These are phyloP conservation scores for Drosophila subsilvestris DNA, from an alignment of 2,888 invertebrate genomes.

Conservation along the genomic window DNA sequence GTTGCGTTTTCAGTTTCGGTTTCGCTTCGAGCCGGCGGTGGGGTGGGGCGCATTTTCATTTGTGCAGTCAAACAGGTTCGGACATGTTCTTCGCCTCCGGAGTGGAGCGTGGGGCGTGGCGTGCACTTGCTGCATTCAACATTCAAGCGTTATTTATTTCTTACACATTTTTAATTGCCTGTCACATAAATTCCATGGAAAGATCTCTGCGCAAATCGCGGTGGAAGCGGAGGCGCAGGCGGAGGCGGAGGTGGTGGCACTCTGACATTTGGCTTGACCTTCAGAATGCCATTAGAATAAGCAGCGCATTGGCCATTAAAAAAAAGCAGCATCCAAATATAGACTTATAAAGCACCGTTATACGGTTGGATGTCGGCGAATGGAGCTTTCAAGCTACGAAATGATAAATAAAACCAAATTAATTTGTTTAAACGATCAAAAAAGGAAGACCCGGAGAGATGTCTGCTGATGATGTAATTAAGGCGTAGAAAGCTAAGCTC, in stretches of 20 bases:
- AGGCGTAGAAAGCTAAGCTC: constrained; percentile 63
- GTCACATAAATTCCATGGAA: constrained; percentile 66
- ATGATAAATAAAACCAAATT: constrained; percentile 50
- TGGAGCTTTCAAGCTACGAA: constrained; percentile 55
- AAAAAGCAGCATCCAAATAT: constrained; percentile 6
- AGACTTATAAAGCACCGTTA: constrained; percentile 50
- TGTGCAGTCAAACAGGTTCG: constrained; percentile 27
- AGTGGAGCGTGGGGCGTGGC: constrained; percentile 15
- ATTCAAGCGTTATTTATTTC: constrained; percentile 36
- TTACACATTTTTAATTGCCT: constrained; percentile 65
- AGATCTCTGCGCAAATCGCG: constrained; percentile 39
- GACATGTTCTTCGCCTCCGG: constrained; percentile 29
- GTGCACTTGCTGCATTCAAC: constrained; percentile 56
- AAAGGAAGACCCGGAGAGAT: constrained; percentile 4
- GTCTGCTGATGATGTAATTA: constrained; percentile 75
- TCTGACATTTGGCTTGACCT: constrained; percentile 72
- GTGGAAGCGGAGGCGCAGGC: constrained; percentile 22
- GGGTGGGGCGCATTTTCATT: constrained; percentile 42
- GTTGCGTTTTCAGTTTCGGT: constrained; percentile 50
- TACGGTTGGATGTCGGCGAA: constrained; percentile 37
- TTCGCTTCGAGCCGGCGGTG: constrained; percentile 40
- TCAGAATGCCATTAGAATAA: constrained; percentile 59
- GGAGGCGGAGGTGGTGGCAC: constrained; percentile 45
- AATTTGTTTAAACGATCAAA: constrained; percentile 31
- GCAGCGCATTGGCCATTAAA: constrained; percentile 36